Evolutionary conservation across 2,113 vertebrate species (phyloP).

Genomic region (Thinocorus orbignyianus): DNA sequence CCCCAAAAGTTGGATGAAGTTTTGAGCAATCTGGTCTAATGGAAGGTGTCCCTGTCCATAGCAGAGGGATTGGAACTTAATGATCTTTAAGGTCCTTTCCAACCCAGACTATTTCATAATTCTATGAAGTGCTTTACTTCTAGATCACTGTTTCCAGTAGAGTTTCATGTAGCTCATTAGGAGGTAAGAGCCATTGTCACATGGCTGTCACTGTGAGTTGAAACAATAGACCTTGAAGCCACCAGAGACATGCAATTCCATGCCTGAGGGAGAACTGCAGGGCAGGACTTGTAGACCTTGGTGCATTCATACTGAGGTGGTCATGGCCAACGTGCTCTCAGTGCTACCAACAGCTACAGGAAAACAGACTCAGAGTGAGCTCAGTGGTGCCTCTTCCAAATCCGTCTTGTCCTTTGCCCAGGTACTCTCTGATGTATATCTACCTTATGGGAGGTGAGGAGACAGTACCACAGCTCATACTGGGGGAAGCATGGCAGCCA

Average conservation of each 20-base stretch:
- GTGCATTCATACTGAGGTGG: background rate
- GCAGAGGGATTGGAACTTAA: background rate
- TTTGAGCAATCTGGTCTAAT: background rate
- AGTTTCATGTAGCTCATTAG: background rate
- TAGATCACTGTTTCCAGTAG: background rate
- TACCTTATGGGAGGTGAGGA: background rate
- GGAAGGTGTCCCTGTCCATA: background rate
- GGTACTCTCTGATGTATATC: background rate
- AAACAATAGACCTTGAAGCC: background rate
- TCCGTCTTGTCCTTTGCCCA: background rate
- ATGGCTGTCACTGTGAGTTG: background rate
- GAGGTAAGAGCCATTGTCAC: background rate
- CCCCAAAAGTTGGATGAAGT: background rate
- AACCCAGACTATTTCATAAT: background rate
- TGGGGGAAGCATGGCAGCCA: fast-evolving
- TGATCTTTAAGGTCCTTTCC: background rate
- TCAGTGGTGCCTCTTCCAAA: background rate
- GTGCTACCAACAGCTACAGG: background rate
- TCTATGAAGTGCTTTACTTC: background rate
- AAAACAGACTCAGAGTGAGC: background rate
- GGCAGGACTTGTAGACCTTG: background rate
- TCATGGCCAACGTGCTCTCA: background rate
- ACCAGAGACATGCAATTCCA: background rate
- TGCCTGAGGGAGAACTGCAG: background rate
- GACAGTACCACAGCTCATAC: background rate